Evolutionary conservation across 2,113 vertebrate genomes (phyloP), one percentile per base, ranked within the genome.

Genomic region (Periophthalmodon schlosseri): DNA sequence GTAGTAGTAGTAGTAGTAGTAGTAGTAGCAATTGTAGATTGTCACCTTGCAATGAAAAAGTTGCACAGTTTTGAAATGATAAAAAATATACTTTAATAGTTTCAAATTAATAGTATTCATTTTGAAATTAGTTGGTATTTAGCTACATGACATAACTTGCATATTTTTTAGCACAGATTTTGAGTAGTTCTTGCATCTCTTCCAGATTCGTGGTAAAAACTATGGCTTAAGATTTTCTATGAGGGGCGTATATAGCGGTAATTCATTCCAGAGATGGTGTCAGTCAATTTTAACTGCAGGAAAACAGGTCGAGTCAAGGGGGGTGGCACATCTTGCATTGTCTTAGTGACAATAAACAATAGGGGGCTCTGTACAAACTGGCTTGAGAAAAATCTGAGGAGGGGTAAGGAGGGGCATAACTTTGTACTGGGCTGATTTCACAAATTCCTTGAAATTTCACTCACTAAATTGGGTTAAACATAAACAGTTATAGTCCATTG

Each of bases 341-440:
- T 86, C 84, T 83, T 64, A 34, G 57, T 24, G 69, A 69, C 77
- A 72, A 63, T 72, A 70, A 80, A 91, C 85, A 90, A 90, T 82
- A 73, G 80, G 49, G 77, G 54, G 14, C 50, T 81, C 76, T 76
- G 66, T 84, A 71, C 44, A 81, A 71, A 77, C 77, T 36, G 63
- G 28, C 60, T 69, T 79, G 67, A 64, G 63, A 80, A 70, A 78
- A 73, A 68, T 71, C 68, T 73, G 33, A 36, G 47, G 52, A 64
- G 76, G 2, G 58, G 72, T 68, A 24, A 7, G 63, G 50, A 57
- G 24, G 34, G 28, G 75, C 24, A 69, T 69, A 24, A 5, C 23
- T 24, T 58, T 58, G n/a, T n/a, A 54, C 8, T 39, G 50, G 20
- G n/a, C 20, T n/a, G n/a, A 56, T 21, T n/a, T 21, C 8, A n/a